Conservation (phyloP, 1,140 invertebrate species). For the Drosophila sp. region DNA sequence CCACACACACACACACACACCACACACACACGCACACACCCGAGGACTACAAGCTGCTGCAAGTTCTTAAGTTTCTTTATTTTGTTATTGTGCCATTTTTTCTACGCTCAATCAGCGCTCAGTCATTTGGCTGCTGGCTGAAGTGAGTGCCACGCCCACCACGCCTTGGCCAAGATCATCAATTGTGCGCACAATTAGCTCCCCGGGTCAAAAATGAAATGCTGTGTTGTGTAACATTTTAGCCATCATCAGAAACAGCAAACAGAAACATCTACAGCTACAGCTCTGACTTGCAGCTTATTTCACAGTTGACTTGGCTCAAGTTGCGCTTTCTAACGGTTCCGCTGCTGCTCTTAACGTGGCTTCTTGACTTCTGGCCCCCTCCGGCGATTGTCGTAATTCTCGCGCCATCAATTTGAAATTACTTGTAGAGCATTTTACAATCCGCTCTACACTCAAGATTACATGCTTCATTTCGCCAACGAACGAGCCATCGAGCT, state of each 20-base stretch:
- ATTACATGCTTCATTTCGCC: slow-evolving; percentile 76
- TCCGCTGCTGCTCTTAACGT: slow-evolving; percentile 40
- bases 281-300: slow-evolving; percentile 42
- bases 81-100: slow-evolving; percentile 4
- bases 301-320: slow-evolving; percentile 70
- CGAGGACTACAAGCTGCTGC: slow-evolving; percentile 8
- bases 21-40: slow-evolving; percentile 33
- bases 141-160: slow-evolving; percentile 37
- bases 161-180: slow-evolving; percentile 51
- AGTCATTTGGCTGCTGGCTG: slow-evolving; percentile 32
- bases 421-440: slow-evolving; percentile 65
- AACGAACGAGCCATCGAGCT: slow-evolving; percentile 50
- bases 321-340: slow-evolving; percentile 64
- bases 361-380: slow-evolving; percentile 68
- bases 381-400: slow-evolving; percentile 72
- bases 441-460: slow-evolving; percentile 49
- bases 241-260: slow-evolving; percentile 33
- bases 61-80: slow-evolving; percentile 7
- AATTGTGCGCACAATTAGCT: slow-evolving; percentile 73
- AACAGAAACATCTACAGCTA: background rate
- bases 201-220: slow-evolving; percentile 56
- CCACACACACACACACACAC: slow-evolving; percentile 40
- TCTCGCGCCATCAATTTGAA: slow-evolving; percentile 79
- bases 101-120: slow-evolving; percentile 42
- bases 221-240: slow-evolving; percentile 55